Base-by-base conservation (phyloP, 2,888 invertebrate genomes). In the Adela reaumurella region DNA sequence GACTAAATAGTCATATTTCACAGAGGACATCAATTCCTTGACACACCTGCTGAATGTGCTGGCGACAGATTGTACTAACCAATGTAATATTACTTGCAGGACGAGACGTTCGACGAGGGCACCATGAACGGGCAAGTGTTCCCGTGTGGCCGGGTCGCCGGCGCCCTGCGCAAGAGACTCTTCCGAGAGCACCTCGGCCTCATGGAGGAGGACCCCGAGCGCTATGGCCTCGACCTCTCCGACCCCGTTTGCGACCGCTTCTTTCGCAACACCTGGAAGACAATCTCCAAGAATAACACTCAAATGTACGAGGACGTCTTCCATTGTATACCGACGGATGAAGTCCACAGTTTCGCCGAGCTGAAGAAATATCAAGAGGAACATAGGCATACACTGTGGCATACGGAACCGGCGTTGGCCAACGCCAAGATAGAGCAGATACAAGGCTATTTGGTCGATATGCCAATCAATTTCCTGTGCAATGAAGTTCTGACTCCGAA, bases 281-380 rank as follows among this genome's bases (percentile, higher is more conserved):
- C 84, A 46, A 89, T 85, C 5, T 94, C 97, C 1, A 82, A 76
- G 45, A 74, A 76, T 35, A 99, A 99, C 65, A 96, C 97, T 0
- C 85, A 88, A 53, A 85, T 95, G 46, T 98, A 89, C 69, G 97
- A 97, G 62, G 86, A 92, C 74, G 92, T 97, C 1, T 98, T 98
- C 74, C 89, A 89, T 59, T 91, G 93, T 54, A 85, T 97, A 59
- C 97, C 98, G 5, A 89, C 90, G 0, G 90, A 98, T 70, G 76
- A 67, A 1, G 88, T 94, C 0, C 85, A 86, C 57, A 86, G 85
- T 3, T 96, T 96, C 68, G 81, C 84, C 0, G 85, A 88, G 56
- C 74, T 97, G 43, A 88, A 84, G 62, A 84, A 83, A 44, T 92
- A 89, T 67, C 89, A 91, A 62, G 86, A 88, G 50, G 85, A 89